Evolutionary conservation across 1,140 invertebrate genomes (phyloP), one percentile per base, ranked within the genome.

Genomic region (Ceratosolen solmsi): DNA sequence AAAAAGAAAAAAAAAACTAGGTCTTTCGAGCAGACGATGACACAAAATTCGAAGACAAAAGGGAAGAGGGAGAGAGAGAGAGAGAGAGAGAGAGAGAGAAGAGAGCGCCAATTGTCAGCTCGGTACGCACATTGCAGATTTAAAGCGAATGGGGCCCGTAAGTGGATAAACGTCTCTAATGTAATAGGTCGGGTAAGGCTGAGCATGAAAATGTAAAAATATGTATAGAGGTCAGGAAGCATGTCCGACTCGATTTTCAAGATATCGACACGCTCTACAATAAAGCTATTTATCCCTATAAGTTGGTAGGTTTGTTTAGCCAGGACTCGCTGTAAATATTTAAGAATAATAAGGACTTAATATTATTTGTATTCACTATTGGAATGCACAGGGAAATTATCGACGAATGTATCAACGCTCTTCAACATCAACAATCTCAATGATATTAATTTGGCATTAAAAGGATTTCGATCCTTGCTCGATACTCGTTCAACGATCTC

Each of bases 151-250:
- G 46, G 77, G 77, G 68, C 58, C 76, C 49, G 30, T 83, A 83
- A 83, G 82, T 83, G 82, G 72, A 83, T 83, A 83, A 83, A 83
- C 82, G 82, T 60, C 38, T 46, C 72, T 79, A 74, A 79, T 72
- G 58, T 78, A 68, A 60, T 65, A 73, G 65, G 56, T 82, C 70
- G 58, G 54, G 41, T 73, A 41, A 82, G 80, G 38, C 33, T 25
- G 41, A 27, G 71, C 38, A 75, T 56, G 79, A 36, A 81, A 81
- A 75, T 81, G 73, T 81, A 75, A 68, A 81, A 81, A 75, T 81
- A 81, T 75, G 46, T 75, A 54, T 54, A 68, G 79, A 81, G 72
- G 71, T 75, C 79, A 73, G 70, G 41, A 74, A 74, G 72, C 56
- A 65, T 30, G 38, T 9, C 41, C 27, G 49, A 58, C 33, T 79